phyloP scores from a whole-genome alignment of 2,113 vertebrate genomes.

The Cynopterus brachyotis region DNA sequence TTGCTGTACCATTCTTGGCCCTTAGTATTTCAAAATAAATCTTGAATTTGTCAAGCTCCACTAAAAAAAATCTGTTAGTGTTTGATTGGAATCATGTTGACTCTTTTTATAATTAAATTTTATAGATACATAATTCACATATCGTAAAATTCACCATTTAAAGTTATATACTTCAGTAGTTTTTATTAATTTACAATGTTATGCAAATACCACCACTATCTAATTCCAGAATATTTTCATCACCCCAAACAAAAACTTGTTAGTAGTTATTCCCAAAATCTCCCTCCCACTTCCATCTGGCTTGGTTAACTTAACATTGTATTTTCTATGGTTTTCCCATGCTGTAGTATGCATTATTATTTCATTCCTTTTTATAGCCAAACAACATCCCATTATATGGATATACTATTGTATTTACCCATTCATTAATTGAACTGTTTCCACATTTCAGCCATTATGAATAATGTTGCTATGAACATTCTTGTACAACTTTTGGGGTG shows the following conservation, averaged over 20 bases:
- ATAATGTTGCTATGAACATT: background rate
- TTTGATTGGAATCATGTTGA: background rate
- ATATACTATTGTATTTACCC: background rate
- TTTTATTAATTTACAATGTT: background rate
- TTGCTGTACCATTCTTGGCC: background rate
- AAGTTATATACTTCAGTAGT: background rate
- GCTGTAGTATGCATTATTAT: background rate
- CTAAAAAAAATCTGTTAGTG: background rate
- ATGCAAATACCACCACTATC: background rate
- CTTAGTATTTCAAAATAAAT: background rate
- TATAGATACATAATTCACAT: background rate
- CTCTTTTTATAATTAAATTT: background rate
- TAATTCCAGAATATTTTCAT: slow-evolving; percentile 9
- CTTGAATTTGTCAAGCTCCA: background rate
- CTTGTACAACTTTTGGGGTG: background rate
- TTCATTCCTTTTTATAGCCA: background rate
- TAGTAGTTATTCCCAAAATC: background rate
- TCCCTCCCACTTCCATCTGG: background rate
- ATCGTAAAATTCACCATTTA: background rate
- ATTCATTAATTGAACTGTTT: background rate
- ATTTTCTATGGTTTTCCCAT: background rate
- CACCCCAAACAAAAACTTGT: background rate
- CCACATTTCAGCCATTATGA: background rate
- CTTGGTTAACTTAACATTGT: background rate
- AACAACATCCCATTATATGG: background rate